These are phyloP conservation scores for Spisula subtruncata DNA, from an alignment of 2,888 invertebrate genomes.

Conservation along the genomic window DNA sequence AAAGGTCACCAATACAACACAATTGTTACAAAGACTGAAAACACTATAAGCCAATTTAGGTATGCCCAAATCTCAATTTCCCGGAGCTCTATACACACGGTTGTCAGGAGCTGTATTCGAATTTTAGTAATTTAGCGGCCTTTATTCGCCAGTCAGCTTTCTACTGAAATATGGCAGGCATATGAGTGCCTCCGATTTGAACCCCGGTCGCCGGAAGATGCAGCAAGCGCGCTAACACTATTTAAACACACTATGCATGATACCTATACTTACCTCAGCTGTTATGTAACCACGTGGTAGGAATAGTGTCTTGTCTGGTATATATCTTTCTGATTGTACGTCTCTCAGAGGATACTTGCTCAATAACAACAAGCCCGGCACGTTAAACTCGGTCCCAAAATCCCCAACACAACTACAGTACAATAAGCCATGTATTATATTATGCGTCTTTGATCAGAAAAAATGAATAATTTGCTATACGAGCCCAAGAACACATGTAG, in stretches of 20 bases:
- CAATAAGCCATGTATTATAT: too few relatives aligned
- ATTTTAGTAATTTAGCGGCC: not conserved
- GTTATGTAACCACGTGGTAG: slow-evolving; percentile 69
- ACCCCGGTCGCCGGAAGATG: too few relatives aligned
- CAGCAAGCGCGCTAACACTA: too few relatives aligned
- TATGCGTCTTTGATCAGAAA: too few relatives aligned
- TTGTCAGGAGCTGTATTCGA: not conserved
- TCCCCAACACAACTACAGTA: slow-evolving; percentile 58
- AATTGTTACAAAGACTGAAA: not conserved
- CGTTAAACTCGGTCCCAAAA: slow-evolving; percentile 63
- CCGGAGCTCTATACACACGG: too few relatives aligned
- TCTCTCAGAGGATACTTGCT: slow-evolving; percentile 62
- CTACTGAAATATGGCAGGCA: too few relatives aligned
- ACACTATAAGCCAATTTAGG: not conserved
- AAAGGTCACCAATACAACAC: not conserved
- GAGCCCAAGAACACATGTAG: too few relatives aligned
- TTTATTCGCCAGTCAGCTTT: too few relatives aligned
- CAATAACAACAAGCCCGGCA: slow-evolving; percentile 65
- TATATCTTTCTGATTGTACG: slow-evolving; percentile 44
- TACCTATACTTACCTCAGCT: slow-evolving; percentile 57
- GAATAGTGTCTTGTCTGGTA: slow-evolving; percentile 51
- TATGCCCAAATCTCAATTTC: not conserved
- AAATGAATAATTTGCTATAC: too few relatives aligned
- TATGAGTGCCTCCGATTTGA: too few relatives aligned
- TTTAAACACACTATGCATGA: too few relatives aligned